Evolutionary conservation across 2,797 vertebrate species (phyloP).

Genomic region (Poliocrania exsul): DNA sequence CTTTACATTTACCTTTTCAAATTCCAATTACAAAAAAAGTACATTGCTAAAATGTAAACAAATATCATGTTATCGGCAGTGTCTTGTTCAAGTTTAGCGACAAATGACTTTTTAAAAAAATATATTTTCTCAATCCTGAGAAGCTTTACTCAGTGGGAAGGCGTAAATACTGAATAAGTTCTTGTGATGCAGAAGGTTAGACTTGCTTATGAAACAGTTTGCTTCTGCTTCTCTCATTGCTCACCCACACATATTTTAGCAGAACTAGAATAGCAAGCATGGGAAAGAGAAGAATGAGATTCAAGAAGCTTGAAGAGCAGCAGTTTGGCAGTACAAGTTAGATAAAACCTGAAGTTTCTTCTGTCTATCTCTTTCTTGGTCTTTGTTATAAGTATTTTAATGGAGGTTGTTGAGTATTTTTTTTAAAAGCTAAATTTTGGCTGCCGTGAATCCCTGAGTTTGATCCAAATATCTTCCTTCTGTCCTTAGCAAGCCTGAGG

Average conservation of each 20-base stretch:
- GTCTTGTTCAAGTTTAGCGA: slow-evolving; percentile 38
- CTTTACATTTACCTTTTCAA: slow-evolving; percentile 53
- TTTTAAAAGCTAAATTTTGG: background rate
- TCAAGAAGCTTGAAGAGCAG: background rate
- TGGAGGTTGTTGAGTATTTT: background rate
- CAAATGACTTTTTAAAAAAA: background rate
- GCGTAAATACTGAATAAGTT: background rate
- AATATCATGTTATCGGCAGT: slow-evolving; percentile 30
- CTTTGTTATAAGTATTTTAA: background rate
- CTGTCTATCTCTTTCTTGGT: background rate
- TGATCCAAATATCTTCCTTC: background rate
- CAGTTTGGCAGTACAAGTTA: background rate
- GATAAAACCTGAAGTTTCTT: background rate
- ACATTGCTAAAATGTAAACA: slow-evolving; percentile 57
- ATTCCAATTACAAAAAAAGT: slow-evolving; percentile 62
- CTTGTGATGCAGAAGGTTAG: background rate
- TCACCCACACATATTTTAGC: background rate
- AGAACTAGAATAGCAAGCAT: background rate
- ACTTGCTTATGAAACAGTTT: background rate
- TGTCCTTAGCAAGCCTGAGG: background rate
- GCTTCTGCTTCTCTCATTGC: background rate
- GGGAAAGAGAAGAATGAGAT: background rate
- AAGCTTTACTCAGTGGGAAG: slow-evolving; percentile 21
- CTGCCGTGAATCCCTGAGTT: background rate
- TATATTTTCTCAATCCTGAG: background rate